These are phyloP conservation scores for Poeciliopsis presidionis DNA, from an alignment of 2,797 vertebrate species.

Conservation along the genomic window DNA sequence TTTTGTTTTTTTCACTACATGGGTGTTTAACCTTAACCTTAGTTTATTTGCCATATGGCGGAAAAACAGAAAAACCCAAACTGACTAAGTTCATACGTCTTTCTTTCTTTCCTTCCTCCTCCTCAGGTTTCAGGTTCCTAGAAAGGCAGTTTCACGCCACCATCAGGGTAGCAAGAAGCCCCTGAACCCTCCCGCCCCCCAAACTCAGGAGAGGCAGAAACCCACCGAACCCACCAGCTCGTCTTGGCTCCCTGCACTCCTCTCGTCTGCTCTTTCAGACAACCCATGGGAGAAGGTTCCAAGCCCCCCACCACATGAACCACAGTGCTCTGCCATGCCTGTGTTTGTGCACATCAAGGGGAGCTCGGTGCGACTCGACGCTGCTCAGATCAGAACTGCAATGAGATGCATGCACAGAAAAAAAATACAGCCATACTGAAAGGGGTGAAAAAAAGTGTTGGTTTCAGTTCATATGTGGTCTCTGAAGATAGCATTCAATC, in stretches of 20 bases:
- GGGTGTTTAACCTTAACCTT: neutral
- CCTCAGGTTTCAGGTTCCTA: slow-evolving; percentile 73
- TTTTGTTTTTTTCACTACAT: neutral
- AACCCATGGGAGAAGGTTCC: slow-evolving; percentile 63
- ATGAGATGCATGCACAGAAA: slow-evolving; percentile 30
- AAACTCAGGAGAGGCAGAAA: slow-evolving; percentile 48
- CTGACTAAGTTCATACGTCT: slow-evolving; percentile 5
- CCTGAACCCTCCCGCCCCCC: slow-evolving; percentile 35
- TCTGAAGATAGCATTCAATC: slow-evolving; percentile 59
- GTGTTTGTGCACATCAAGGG: slow-evolving; percentile 56
- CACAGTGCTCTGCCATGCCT: slow-evolving; percentile 59
- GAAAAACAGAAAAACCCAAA: slow-evolving; percentile 19
- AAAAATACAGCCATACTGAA: slow-evolving; percentile 24
- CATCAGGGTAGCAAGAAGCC: slow-evolving; percentile 55
- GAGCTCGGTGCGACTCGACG: slow-evolving; percentile 16
- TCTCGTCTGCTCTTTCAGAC: slow-evolving; percentile 52
- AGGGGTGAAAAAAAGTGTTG: neutral
- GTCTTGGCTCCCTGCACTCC: slow-evolving; percentile 47
- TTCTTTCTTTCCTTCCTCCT: slow-evolving; percentile 17
- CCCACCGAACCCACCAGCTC: slow-evolving; percentile 71
- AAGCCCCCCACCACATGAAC: slow-evolving; percentile 70
- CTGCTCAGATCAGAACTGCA: slow-evolving; percentile 33
- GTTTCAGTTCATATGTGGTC: slow-evolving; percentile 29
- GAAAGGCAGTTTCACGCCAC: slow-evolving; percentile 69
- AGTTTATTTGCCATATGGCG: neutral